Conservation (phyloP, 2,113 vertebrate genomes). For the Gavia stellata region DNA sequence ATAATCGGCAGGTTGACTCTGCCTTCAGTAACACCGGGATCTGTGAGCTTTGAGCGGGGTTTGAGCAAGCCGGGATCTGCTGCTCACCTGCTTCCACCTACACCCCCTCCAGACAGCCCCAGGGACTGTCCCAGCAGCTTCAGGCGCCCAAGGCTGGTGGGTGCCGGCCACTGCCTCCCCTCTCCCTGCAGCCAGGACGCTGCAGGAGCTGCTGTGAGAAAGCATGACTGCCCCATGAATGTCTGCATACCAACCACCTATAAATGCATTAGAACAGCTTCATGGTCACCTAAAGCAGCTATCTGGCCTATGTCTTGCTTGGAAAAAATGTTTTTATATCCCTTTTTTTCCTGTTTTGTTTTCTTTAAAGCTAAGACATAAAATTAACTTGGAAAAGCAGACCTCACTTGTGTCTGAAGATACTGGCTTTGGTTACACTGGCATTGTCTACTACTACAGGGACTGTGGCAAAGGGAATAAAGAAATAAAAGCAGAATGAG, state of each 20-base stretch:
- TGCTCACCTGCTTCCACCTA: not conserved
- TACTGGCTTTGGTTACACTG: not conserved
- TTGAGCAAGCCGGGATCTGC: not conserved
- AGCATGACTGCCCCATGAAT: not conserved
- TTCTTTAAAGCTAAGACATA: not conserved
- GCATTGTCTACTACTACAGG: not conserved
- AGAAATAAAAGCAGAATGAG: not conserved
- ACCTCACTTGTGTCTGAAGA: not conserved
- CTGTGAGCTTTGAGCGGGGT: not conserved
- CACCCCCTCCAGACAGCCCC: not conserved
- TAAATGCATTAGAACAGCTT: not conserved
- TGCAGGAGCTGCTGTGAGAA: not conserved
- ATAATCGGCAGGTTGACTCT: not conserved
- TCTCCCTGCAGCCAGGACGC: not conserved
- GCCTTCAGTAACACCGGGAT: not conserved
- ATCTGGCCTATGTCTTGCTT: not conserved
- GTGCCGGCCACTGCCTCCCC: rapidly evolving
- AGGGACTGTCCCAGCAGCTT: not conserved
- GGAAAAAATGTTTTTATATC: not conserved
- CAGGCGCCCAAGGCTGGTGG: rapidly evolving
- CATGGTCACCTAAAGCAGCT: not conserved
- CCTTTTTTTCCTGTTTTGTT: not conserved
- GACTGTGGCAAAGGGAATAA: not conserved
- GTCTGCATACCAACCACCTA: not conserved
- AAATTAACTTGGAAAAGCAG: not conserved